Evolutionary conservation across 2,113 vertebrate species (phyloP), one percentile per base, ranked within the genome.

Genomic region (Bostrychus sinensis): DNA sequence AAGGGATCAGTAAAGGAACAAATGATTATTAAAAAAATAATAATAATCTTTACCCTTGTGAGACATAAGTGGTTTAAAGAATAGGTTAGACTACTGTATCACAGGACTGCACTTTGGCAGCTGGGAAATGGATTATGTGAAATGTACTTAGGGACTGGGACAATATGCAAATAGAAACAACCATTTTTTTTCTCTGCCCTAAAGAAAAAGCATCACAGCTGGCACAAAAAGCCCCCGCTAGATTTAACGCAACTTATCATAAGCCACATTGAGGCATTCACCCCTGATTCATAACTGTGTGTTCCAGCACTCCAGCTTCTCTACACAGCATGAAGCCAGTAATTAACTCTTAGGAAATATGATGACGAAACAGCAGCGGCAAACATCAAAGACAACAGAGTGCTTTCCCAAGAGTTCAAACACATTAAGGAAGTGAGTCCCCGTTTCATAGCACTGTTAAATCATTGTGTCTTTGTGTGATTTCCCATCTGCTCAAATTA

Each of bases 341-440:
- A 81, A 88, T 85, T 85, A 85, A 78, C 75, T 76, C 51, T 66
- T 28, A 3, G 50, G 75, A 76, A 86, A 84, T 66, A 72, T 65
- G 70, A 79, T 81, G 85, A 84, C 42, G 74, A 85, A 87, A 89
- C 74, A 66, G 70, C 68, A 62, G 70, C 72, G 16, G 63, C 28
- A 39, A 71, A 77, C 83, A 84, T 88, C 83, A 86, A 87, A 86
- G 72, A 56, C 28, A 6, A 61, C 20, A 1, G 2, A 9, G 39
- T 60, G 66, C 61, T 60, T 80, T 72, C 68, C 80, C 75, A 26
- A 60, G 66, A 72, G 63, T 68, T 83, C 66, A 74, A 61, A 84
- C 72, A 60, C 79, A 74, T 75, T 48, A 71, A 54, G 80, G 70
- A 81, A 74, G 77, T 30, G 56, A 37, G 67, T 28, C 53, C 66